These are phyloP conservation scores for Dioctria linearis DNA, from an alignment of 2,888 invertebrate species.

Conservation along the genomic window DNA sequence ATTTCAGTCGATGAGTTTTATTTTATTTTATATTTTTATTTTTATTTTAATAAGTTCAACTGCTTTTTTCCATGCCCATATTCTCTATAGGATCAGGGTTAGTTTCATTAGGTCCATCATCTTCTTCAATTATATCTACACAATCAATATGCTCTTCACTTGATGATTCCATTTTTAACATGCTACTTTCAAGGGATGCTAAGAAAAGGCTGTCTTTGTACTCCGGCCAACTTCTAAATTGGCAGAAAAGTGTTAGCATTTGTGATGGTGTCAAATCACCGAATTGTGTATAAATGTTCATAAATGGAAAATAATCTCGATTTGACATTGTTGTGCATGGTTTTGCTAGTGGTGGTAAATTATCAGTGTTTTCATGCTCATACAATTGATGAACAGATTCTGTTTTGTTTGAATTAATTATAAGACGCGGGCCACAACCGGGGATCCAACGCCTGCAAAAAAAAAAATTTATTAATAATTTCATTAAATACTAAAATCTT, in stretches of 20 bases:
- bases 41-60: not conserved
- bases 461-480: conserved; percentile 12
- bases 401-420: conserved; percentile 65
- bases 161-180: conserved; percentile 72
- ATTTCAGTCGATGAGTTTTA: not conserved
- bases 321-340: conserved; percentile 65
- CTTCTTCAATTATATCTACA: conserved; percentile 65
- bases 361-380: conserved; percentile 60
- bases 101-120: conserved; percentile 61
- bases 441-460: conserved; percentile 79
- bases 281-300: conserved; percentile 82
- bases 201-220: conserved; percentile 78
- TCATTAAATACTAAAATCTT: no score
- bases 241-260: conserved; percentile 77
- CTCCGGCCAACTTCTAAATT: conserved; percentile 76
- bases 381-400: conserved; percentile 58
- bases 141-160: conserved; percentile 65
- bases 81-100: not conserved
- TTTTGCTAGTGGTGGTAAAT: conserved; percentile 64
- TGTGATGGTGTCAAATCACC: conserved; percentile 78
- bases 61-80: not conserved
- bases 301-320: conserved; percentile 71
- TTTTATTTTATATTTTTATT: not conserved
- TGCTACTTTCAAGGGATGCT: conserved; percentile 77
- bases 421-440: conserved; percentile 79